Base-by-base conservation (phyloP, 1,140 invertebrate species). In the Chrysopa pallens region DNA sequence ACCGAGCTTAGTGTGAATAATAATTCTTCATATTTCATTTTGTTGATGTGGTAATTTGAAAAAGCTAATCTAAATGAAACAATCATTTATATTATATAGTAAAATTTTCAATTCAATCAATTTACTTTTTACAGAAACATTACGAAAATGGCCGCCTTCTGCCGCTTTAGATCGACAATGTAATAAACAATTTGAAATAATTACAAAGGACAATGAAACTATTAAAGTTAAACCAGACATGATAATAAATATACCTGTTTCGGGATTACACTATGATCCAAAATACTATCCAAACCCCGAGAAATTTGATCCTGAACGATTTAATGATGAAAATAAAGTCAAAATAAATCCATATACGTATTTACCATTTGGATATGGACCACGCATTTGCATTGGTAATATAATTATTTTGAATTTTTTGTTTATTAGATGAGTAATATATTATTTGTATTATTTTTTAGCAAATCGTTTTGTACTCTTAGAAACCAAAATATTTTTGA, bases 311-410 rank as follows among this genome's bases (percentile, higher is more conserved):
- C 76, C 75, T 1, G 70, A 74, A 13, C 52, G 63, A 45, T 67
- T 66, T 45, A 47, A 44, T n/a, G 44, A 56, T 2, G 61, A 69
- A 42, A 56, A 61, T 31, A 65, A 60, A 37, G 50, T 46, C 0
- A 54, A 54, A 6, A 54, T 60, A 43, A 55, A 62, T 38, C 57
- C 60, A 0, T 67, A 61, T 39, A 53, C 63, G 4, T 76, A 59
- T 48, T 45, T 73, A 36, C 67, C 73, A 0, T 76, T 76, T 51
- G 72, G 73, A 14, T 46, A 52, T 15, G 74, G 73, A 17, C 70
- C 69, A 0, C 56, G 72, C 45, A 66, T 66, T 48, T 74, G 71
- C 46, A 62, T 74, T 33, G 72, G 69, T 48, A 63, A 53, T 13
- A 23, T 23, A 23, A 23, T 23, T 23, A 5, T 23, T 23, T 23